Evolutionary conservation across 64 coral and sea anemone genomes (phyloP).

Genomic region (Anthopleura sola): DNA sequence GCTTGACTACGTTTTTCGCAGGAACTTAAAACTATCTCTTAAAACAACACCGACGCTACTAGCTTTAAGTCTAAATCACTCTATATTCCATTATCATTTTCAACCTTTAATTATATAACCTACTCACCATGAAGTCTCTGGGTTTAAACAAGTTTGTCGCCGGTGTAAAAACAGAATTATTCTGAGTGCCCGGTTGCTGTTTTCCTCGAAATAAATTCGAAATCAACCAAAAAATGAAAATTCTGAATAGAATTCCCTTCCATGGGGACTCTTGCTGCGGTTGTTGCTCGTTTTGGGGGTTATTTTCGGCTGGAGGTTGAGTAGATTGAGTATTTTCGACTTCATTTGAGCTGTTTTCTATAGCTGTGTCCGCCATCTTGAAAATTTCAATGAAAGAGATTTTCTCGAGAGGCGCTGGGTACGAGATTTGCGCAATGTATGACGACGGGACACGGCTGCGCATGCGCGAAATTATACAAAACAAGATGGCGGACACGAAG

Average conservation of each 20-base stretch:
- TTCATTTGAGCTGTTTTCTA: neutral
- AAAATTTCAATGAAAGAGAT: neutral
- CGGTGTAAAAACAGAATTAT: neutral
- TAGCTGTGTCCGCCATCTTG: slow-evolving; percentile 20
- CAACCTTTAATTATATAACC: neutral
- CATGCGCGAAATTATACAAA: no score
- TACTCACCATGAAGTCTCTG: slow-evolving; percentile 43
- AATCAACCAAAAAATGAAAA: slow-evolving; percentile 73
- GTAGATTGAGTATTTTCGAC: neutral
- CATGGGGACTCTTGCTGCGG: slow-evolving; percentile 55
- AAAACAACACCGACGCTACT: neutral
- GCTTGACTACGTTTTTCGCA: no score
- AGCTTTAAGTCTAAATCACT: neutral
- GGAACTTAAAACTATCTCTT: neutral
- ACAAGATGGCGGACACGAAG: no score
- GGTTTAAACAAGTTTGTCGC: slow-evolving; percentile 60
- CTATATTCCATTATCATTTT: neutral
- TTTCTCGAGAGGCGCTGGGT: neutral
- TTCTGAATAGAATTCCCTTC: slow-evolving; percentile 63
- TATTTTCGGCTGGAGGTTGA: neutral
- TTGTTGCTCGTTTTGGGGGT: slow-evolving; percentile 33
- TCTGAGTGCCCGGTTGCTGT: slow-evolving; percentile 24
- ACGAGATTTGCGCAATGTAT: neutral
- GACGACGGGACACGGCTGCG: no score
- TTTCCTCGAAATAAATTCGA: slow-evolving; percentile 64